A percentile compares a stretch with the other conserved stretches of the same genome.
phyloP scores from a whole-genome alignment of 2,888 invertebrate species.

The Rhogogaster chlorosoma region DNA sequence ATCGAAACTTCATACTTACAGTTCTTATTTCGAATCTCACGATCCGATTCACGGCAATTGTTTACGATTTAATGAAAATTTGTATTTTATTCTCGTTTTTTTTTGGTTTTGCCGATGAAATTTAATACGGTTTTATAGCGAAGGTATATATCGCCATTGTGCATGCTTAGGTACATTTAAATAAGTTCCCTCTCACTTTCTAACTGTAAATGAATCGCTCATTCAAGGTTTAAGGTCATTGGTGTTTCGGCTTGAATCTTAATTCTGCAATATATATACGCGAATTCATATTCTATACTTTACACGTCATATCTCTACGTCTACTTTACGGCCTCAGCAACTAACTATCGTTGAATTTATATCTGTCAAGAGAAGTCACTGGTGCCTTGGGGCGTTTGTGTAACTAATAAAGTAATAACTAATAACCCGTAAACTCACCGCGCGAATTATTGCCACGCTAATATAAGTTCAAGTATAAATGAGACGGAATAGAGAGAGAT shows the following conservation, averaged over 20 bases:
- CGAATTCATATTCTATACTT: not conserved
- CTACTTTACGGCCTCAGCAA: not conserved
- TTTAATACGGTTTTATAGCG: not conserved
- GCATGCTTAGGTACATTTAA: not conserved
- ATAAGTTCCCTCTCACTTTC: constrained; percentile 31
- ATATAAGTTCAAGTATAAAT: constrained; percentile 13
- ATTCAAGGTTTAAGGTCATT: constrained; percentile 28
- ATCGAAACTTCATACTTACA: not conserved
- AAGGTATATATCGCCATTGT: not conserved
- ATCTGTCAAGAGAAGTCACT: not conserved
- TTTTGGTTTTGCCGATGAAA: not conserved
- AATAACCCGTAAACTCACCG: not conserved
- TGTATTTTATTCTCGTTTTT: not conserved
- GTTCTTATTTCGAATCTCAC: constrained; percentile 14
- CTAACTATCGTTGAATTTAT: constrained; percentile 2
- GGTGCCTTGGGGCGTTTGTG: not conserved
- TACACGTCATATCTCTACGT: not conserved
- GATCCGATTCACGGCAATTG: not conserved
- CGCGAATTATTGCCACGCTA: not conserved
- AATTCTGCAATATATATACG: not conserved
- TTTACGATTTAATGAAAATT: not conserved
- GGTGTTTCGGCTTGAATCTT: not conserved
- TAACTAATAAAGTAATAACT: constrained; percentile 29
- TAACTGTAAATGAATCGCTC: constrained; percentile 6
- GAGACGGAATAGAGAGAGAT: not conserved